Base-by-base conservation (phyloP, 2,113 vertebrate species). In the Tylochromis polylepis region DNA sequence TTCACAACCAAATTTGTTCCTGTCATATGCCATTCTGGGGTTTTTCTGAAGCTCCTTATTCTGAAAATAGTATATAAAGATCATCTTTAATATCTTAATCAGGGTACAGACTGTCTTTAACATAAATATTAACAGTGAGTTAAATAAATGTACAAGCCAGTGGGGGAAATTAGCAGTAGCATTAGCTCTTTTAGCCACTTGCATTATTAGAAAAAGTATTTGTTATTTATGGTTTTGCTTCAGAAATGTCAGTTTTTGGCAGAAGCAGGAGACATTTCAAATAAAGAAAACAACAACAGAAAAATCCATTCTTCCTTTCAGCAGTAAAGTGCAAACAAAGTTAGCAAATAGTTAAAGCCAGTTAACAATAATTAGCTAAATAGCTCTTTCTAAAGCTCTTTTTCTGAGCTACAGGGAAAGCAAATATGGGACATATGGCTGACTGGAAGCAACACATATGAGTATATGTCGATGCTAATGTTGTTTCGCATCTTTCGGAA, bases 11-110 rank as follows among this genome's bases (percentile, higher is more conserved):
- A 27, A 27, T 46, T 27, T 6, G 1, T 11, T 46, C 65, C 65
- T 38, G 0, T 22, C 20, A 67, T 38, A 22, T 67, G 4, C 0
- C 0, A 70, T 41, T 15, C n/a, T 70, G 65, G 12, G 1, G 3
- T 0, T 24, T 70, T 43, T 70, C 62, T 70, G 3, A 43, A 43
- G 65, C 36, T 41, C 65, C 36, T 24, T 70, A 43, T 70, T n/a
- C 5, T 70, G 24, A 70, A 70, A 70, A 43, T 70, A 70, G 8
- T 0, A 43, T 70, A 16, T 70, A 6, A 24, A 70, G 43, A 43
- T 65, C 3, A 41, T 41, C 62, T 38, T 38, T 7, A 70, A 24
- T 9, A 41, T 70, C 65, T n/a, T 70, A 70, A 38, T 43, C 36
- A 16, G 60, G 34, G 60, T 65, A 65, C 60, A 38, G 20, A 65